phyloP scores from a whole-genome alignment of 2,797 vertebrate species.

The Characodon lateralis region DNA sequence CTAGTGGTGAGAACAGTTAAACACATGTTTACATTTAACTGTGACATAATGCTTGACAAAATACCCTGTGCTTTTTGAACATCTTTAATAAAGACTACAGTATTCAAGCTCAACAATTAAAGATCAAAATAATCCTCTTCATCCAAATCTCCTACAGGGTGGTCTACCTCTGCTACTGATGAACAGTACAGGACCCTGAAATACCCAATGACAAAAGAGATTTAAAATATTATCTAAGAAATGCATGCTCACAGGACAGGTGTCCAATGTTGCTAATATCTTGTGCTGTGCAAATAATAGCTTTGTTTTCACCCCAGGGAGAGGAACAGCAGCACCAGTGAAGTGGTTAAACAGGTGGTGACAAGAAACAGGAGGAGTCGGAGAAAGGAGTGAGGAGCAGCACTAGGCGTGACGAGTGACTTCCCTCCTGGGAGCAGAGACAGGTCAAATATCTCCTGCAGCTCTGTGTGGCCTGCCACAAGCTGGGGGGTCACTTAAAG shows the following conservation, averaged over 20 bases:
- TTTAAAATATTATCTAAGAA: neutral
- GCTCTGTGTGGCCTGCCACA: conserved; percentile 64
- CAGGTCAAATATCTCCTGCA: conserved; percentile 79
- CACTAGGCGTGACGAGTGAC: conserved; percentile 42
- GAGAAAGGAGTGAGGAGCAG: conserved; percentile 15
- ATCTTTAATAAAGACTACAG: conserved; percentile 38
- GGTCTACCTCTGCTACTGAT: conserved; percentile 1
- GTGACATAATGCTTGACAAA: conserved; percentile 25
- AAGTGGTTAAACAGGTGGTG: conserved; percentile 65
- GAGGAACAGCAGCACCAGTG: conserved; percentile 74
- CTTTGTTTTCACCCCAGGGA: conserved; percentile 69
- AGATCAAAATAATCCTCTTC: conserved; percentile 19
- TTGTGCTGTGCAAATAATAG: conserved; percentile 26
- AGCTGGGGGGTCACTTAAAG: conserved; percentile 70
- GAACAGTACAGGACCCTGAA: conserved; percentile 55
- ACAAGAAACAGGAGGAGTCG: conserved; percentile 60
- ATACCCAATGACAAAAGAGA: conserved; percentile 17
- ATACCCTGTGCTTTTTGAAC: conserved; percentile 11
- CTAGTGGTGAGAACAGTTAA: conserved; percentile 55
- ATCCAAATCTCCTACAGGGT: conserved; percentile 13
- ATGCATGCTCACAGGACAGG: neutral
- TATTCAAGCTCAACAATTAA: neutral
- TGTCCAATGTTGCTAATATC: conserved; percentile 11
- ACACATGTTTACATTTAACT: conserved; percentile 13
- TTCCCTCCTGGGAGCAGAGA: conserved; percentile 74